phyloP scores from a whole-genome alignment of 2,888 invertebrate species.

The Thera britannica region DNA sequence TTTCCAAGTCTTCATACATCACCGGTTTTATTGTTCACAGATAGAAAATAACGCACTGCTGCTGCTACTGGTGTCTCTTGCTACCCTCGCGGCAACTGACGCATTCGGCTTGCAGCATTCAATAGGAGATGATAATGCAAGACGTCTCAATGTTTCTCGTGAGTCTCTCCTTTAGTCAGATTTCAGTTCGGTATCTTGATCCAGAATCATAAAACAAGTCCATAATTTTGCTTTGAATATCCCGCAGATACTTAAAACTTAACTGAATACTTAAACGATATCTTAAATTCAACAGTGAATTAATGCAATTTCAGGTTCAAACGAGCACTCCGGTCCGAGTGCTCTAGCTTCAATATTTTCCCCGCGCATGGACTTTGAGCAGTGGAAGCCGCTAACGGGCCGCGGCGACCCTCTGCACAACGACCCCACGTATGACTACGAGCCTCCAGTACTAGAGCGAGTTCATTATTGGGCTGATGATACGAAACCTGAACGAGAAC shows the following conservation, averaged over 20 bases:
- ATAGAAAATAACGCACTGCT: conserved; percentile 32
- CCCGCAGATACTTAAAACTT: too few species aligned
- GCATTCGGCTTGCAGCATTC: conserved; percentile 25
- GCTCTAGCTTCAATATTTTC: conserved; percentile 83
- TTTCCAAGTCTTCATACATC: too few species aligned
- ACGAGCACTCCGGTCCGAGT: conserved; percentile 53
- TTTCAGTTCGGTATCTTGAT: neutral
- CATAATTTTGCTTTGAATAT: too few species aligned
- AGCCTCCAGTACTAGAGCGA: conserved; percentile 91
- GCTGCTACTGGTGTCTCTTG: conserved; percentile 34
- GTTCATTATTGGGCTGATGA: conserved; percentile 93
- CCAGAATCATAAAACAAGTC: too few species aligned
- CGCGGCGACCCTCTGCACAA: conserved; percentile 92
- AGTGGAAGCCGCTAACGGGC: conserved; percentile 92
- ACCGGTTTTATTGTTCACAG: conserved; percentile 27
- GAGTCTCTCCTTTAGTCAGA: conserved; percentile 14
- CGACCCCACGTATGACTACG: conserved; percentile 94
- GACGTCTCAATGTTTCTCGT: conserved; percentile 32
- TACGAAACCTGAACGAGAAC: conserved; percentile 83
- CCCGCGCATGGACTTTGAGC: conserved; percentile 92
- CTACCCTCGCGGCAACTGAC: conserved; percentile 5
- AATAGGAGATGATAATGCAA: conserved; percentile 18
- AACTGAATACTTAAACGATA: neutral
- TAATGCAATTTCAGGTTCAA: conserved; percentile 60
- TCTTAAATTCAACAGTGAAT: neutral